Conservation (phyloP, 2,888 invertebrate species). For the Hirtodrosophila trivittata region DNA sequence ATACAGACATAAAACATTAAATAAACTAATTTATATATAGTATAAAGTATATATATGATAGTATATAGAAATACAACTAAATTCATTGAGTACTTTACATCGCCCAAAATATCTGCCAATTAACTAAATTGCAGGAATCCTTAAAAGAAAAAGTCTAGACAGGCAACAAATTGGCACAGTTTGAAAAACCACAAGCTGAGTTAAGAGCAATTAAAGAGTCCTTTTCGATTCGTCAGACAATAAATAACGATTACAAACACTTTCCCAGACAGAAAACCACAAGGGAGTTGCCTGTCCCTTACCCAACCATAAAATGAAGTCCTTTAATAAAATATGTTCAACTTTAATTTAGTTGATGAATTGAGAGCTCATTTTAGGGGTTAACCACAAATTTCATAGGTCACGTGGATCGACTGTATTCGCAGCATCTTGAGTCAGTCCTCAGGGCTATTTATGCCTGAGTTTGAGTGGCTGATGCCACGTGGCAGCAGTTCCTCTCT, state of each 20-base stretch:
- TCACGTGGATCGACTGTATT: too few species aligned
- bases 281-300: conserved; percentile 12
- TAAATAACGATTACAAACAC: conserved; percentile 40
- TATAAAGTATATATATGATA: too few species aligned
- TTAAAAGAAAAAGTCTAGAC: conserved; percentile 48
- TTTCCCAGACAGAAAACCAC: conserved; percentile 11
- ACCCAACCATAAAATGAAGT: not conserved
- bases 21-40: not conserved
- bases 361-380: too few species aligned
- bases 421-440: conserved; percentile 26
- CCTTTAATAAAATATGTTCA: too few species aligned
- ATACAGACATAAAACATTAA: not conserved
- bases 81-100: too few species aligned
- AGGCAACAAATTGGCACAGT: conserved; percentile 6
- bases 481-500: conserved; percentile 60
- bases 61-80: too few species aligned
- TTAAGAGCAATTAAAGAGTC: conserved; percentile 38
- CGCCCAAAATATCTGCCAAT: too few species aligned
- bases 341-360: too few species aligned
- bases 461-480: conserved; percentile 35
- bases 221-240: conserved; percentile 49
- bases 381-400: too few species aligned
- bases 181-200: conserved; percentile 5
- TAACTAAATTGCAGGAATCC: conserved; percentile 52
- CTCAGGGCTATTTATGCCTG: conserved; percentile 4